A percentile compares a stretch with the other conserved stretches of the same genome.
Evolutionary conservation across 37 sponge, comb jelly and placozoan genomes (phyloP).

Genomic region (Oscarella lobularis): DNA sequence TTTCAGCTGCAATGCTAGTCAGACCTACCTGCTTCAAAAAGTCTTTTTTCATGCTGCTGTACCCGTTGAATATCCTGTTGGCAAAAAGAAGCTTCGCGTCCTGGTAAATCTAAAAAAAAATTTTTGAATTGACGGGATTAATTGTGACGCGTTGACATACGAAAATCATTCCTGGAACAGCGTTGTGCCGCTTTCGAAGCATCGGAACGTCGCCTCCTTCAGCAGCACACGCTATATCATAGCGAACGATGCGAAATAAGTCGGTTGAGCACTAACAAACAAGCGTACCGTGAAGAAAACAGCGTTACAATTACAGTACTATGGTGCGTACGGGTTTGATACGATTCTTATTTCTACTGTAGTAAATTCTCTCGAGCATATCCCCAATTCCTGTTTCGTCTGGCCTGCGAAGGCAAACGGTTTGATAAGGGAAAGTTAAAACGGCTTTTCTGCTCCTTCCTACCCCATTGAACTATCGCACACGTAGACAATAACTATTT

Average conservation of each 20-base stretch:
- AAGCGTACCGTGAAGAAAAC: background rate
- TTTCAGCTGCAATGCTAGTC: too few relatives aligned
- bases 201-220: constrained; percentile 15
- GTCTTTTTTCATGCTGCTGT: constrained; percentile 74
- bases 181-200: constrained; percentile 65
- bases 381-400: background rate
- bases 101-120: constrained; percentile 59
- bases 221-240: constrained; percentile 57
- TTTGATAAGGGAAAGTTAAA: too few relatives aligned
- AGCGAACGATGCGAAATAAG: constrained; percentile 64
- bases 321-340: background rate
- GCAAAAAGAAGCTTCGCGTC: constrained; percentile 59
- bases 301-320: too few relatives aligned
- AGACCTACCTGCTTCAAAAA: constrained; percentile 79
- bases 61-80: constrained; percentile 83
- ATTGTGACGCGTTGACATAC: constrained; percentile 16
- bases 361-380: background rate
- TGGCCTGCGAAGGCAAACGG: background rate
- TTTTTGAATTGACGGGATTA: background rate
- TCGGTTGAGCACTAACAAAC: constrained; percentile 18
- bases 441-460: too few relatives aligned
- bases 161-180: constrained; percentile 69
- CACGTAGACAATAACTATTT: background rate
- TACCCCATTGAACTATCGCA: background rate
- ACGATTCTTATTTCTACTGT: background rate